These are phyloP conservation scores for Yponomeuta evonymella DNA, from an alignment of 2,888 invertebrate genomes.

Conservation along the genomic window DNA sequence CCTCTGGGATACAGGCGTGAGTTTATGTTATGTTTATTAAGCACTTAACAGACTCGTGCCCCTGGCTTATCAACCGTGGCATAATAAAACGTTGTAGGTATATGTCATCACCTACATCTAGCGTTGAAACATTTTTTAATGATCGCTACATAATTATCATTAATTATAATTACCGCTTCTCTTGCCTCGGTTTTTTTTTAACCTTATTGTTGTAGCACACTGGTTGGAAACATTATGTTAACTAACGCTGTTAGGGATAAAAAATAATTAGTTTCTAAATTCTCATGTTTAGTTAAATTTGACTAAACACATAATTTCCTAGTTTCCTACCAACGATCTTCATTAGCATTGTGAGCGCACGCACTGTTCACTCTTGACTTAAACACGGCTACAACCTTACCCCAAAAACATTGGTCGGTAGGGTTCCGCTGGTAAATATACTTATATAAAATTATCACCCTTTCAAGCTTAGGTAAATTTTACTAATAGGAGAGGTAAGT, in stretches of 20 bases:
- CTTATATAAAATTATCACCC: no score
- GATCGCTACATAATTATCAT: background rate
- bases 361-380: conserved; percentile 27
- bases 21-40: no score
- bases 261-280: conserved; percentile 40
- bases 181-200: background rate
- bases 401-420: background rate
- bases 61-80: no score
- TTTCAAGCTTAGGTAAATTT: no score
- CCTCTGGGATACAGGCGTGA: no score
- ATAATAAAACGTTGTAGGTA: no score
- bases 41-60: no score
- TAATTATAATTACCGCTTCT: background rate
- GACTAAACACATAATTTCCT: conserved; percentile 47
- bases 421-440: background rate
- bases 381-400: background rate
- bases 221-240: background rate
- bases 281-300: conserved; percentile 44
- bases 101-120: no score
- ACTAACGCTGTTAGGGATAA: conserved; percentile 29
- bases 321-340: conserved; percentile 46
- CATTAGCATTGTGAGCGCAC: conserved; percentile 43
- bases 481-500: no score
- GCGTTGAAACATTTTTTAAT: background rate
- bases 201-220: background rate